These are phyloP conservation scores for Octodonta nipae DNA, from an alignment of 2,888 invertebrate genomes.

Conservation along the genomic window DNA sequence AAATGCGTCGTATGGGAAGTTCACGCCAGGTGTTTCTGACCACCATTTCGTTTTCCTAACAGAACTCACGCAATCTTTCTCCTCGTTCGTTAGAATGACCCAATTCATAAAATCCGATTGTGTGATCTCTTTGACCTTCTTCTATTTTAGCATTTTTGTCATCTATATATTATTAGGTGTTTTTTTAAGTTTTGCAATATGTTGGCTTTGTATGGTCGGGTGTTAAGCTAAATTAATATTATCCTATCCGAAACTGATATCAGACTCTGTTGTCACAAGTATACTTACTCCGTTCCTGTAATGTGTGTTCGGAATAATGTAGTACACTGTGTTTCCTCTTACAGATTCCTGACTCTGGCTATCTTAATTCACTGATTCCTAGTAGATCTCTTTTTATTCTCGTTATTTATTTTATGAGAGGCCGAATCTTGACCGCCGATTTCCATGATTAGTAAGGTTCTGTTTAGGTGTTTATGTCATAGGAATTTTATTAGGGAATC, in stretches of 20 bases:
- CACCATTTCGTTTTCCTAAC: not conserved
- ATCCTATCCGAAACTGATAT: not conserved
- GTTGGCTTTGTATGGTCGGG: constrained; percentile 2
- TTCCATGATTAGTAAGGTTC: too few relatives aligned
- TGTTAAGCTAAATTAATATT: not conserved
- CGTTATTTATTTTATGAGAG: not conserved
- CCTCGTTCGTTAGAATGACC: constrained; percentile 4
- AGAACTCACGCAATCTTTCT: constrained; percentile 2
- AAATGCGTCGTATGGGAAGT: not conserved
- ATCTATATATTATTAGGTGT: not conserved
- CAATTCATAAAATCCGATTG: constrained; percentile 2
- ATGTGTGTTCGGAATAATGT: not conserved
- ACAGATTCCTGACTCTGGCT: not conserved
- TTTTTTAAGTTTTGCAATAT: not conserved
- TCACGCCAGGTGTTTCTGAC: not conserved
- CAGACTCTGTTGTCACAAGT: not conserved
- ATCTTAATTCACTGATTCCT: not conserved
- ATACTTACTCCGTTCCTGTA: not conserved
- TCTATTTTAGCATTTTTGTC: not conserved
- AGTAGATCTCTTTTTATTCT: constrained; percentile 2
- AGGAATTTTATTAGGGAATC: too few relatives aligned
- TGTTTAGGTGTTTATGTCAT: too few relatives aligned
- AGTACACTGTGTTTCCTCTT: not conserved
- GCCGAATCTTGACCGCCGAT: too few relatives aligned
- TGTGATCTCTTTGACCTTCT: not conserved